Percentiles rank a stretch among this genome's conserved stretches.
These are phyloP conservation scores for Chrosomus eos DNA, from an alignment of 2,797 vertebrate genomes.

Conservation along the genomic window DNA sequence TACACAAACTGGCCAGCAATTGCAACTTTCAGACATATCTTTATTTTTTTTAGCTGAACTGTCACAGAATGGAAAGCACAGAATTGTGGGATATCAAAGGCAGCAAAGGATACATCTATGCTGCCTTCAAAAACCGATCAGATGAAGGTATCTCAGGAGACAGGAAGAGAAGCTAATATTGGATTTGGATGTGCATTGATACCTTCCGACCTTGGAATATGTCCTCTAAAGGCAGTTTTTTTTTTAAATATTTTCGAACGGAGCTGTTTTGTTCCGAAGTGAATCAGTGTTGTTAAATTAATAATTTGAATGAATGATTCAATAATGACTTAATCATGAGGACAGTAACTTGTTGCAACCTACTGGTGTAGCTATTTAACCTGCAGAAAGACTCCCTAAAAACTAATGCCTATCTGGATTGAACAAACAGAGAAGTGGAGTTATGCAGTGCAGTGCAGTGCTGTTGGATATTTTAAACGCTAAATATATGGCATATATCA, in stretches of 20 bases:
- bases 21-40: no score
- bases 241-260: background rate
- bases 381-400: background rate
- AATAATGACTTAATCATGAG: background rate
- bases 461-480: background rate
- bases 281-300: background rate
- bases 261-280: background rate
- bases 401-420: background rate
- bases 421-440: background rate
- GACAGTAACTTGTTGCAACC: background rate
- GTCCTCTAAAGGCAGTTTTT: no score
- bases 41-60: no score
- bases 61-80: no score
- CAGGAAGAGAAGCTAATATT: background rate
- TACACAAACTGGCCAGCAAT: no score
- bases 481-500: background rate
- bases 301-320: background rate
- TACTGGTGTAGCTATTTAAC: background rate
- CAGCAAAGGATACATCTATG: background rate
- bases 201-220: background rate
- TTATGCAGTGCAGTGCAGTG: background rate
- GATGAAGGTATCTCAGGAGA: background rate
- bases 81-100: no score
- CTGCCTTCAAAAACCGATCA: background rate
- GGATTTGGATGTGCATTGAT: background rate